A percentile compares a stretch with the other conserved stretches of the same genome.
phyloP scores from a whole-genome alignment of 1,140 invertebrate species.

The Sycophila sp. region DNA sequence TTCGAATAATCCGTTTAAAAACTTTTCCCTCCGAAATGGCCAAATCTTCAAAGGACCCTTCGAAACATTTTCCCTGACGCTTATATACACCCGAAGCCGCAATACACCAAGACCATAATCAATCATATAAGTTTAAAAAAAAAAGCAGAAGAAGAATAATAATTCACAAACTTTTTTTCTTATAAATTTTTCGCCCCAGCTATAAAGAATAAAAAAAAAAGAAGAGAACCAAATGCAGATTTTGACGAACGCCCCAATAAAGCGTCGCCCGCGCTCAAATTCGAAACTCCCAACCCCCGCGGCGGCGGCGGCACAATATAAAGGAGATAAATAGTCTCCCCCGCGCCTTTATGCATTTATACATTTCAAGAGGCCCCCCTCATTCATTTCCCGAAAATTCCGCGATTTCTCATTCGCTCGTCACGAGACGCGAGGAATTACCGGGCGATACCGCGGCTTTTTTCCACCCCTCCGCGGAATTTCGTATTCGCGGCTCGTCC shows the following conservation, averaged over 20 bases:
- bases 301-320: too few relatives aligned
- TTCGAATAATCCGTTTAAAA: not conserved
- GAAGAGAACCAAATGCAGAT: too few relatives aligned
- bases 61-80: too few relatives aligned
- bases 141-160: too few relatives aligned
- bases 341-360: not conserved
- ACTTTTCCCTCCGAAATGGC: too few relatives aligned
- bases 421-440: not conserved
- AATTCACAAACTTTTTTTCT: too few relatives aligned
- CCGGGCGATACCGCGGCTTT: not conserved
- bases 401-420: conserved; percentile 16
- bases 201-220: not conserved
- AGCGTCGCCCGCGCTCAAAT: too few relatives aligned
- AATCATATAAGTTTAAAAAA: too few relatives aligned
- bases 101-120: too few relatives aligned
- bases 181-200: not conserved
- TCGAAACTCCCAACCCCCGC: not conserved
- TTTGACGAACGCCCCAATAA: too few relatives aligned
- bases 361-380: not conserved
- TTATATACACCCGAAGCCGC: too few relatives aligned
- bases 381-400: conserved; percentile 13
- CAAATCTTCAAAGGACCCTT: too few relatives aligned
- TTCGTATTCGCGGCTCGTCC: conserved; percentile 26
- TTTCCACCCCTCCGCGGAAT: not conserved
- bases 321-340: not conserved